Base-by-base conservation (phyloP, 2,797 vertebrate genomes). In the Chelmon rostratus region DNA sequence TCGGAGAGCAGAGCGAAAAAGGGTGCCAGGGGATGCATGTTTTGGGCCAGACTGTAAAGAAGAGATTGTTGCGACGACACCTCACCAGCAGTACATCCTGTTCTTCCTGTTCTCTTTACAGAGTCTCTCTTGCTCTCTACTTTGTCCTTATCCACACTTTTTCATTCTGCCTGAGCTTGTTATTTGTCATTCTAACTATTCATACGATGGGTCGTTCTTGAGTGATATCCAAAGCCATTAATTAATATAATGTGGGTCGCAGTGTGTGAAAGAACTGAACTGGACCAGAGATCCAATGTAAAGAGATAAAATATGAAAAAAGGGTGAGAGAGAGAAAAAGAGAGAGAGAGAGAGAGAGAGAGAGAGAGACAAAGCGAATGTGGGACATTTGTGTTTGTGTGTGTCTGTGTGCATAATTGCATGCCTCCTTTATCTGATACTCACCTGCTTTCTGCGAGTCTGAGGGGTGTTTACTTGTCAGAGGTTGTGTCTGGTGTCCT, bases 391-490 rank as follows among this genome's bases (percentile, higher is more conserved):
- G 38, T 82, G 56, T 64, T 53, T 28, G 18, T 35, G 25, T 44
- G 50, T 38, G 5, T 71, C 21, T 73, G 38, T 74, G 11, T 75
- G 54, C 42, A 76, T 84, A 86, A 83, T 69, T 86, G 63, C 64
- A 65, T 71, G 52, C 52, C 63, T 65, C 69, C 62, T 35, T 83
- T 69, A 64, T 57, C 58, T 58, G 68, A 77, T 70, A 19, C 65
- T 57, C 25, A 25, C 37, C 50, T 86, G 63, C 40, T 83, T 76
- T 67, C 70, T 83, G n/a, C 28, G 28, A 52, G 66, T 87, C 74
- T 66, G 56, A 82, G 40, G 69, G 63, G 56, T 79, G 81, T 86
- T 87, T 81, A 72, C 74, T 81, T 82, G 81, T 92, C 82, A 86
- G 63, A 79, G 69, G 68, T 78, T 59, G 66, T 69, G 69, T 80